Conservation (phyloP, 2,888 invertebrate species). For the Stenoptilia bipunctidactyla region DNA sequence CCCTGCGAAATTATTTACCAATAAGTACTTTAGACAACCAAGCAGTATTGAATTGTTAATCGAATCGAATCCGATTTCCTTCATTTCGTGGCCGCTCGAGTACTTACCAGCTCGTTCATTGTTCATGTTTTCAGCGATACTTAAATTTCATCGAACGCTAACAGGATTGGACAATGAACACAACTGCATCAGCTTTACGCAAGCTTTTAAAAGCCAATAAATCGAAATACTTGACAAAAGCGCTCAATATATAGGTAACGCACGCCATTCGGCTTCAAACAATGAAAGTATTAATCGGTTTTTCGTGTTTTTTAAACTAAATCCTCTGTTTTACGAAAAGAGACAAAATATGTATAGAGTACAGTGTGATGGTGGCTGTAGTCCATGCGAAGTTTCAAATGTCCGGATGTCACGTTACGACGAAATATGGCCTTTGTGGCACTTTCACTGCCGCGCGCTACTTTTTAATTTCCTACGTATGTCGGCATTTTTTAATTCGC, state of each 20-base stretch:
- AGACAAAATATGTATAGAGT: slow-evolving; percentile 17
- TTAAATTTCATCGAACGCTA: too few relatives aligned
- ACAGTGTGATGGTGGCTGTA: slow-evolving; percentile 21
- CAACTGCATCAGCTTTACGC: too few relatives aligned
- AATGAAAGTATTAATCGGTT: slow-evolving; percentile 51
- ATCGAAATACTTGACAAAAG: slow-evolving; percentile 40
- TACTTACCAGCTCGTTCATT: too few relatives aligned
- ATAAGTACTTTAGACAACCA: slow-evolving; percentile 9
- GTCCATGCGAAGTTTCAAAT: slow-evolving; percentile 35
- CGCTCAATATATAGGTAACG: slow-evolving; percentile 37
- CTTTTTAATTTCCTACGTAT: slow-evolving; percentile 56
- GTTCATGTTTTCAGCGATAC: slow-evolving; percentile 2
- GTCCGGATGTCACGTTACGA: slow-evolving; percentile 44
- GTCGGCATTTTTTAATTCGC: slow-evolving; percentile 57
- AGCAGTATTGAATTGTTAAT: slow-evolving; percentile 18
- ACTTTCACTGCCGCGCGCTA: slow-evolving; percentile 44
- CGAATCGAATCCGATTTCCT: too few relatives aligned
- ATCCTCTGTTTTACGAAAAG: slow-evolving; percentile 33
- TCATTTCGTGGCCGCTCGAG: too few relatives aligned
- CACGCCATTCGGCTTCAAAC: slow-evolving; percentile 41
- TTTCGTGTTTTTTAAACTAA: slow-evolving; percentile 50
- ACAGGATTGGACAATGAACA: too few relatives aligned
- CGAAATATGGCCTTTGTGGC: slow-evolving; percentile 62
- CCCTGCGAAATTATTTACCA: slow-evolving; percentile 19
- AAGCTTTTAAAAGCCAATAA: slow-evolving; percentile 23